Conservation (phyloP, 2,888 invertebrate species). For the Hydriomena furcata region DNA sequence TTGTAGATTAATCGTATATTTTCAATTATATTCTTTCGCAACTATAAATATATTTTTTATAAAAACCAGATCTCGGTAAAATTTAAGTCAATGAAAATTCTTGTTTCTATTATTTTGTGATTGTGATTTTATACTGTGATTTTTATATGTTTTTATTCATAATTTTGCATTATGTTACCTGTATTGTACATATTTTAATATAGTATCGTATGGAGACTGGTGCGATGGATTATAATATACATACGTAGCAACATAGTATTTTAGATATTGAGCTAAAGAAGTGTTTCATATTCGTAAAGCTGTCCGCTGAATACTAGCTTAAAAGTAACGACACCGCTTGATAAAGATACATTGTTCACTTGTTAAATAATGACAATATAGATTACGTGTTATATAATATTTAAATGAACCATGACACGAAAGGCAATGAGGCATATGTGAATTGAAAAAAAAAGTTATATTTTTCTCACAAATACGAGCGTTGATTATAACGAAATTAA, state of each 20-base stretch:
- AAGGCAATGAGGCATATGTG: conserved; percentile 35
- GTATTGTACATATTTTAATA: conserved; percentile 48
- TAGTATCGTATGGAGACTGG: conserved; percentile 61
- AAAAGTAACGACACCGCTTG: conserved; percentile 45
- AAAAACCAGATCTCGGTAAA: conserved; percentile 64
- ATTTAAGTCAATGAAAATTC: conserved; percentile 50
- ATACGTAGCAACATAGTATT: conserved; percentile 28
- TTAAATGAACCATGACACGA: conserved; percentile 20
- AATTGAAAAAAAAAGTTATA: conserved; percentile 20
- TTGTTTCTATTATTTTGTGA: conserved; percentile 46
- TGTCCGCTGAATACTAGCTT: conserved; percentile 31
- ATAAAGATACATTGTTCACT: conserved; percentile 42
- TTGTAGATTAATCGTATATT: conserved; percentile 61
- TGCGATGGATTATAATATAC: conserved; percentile 50
- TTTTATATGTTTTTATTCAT: conserved; percentile 42
- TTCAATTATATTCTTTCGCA: conserved; percentile 68
- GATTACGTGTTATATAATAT: conserved; percentile 29
- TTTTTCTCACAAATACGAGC: conserved; percentile 12
- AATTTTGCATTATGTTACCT: conserved; percentile 43
- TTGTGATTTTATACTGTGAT: conserved; percentile 72
- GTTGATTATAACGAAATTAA: conserved; percentile 14
- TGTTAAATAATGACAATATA: conserved; percentile 66
- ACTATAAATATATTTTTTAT: conserved; percentile 69
- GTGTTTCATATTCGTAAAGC: conserved; percentile 27
- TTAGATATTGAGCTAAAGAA: conserved; percentile 32